Evolutionary conservation across 2,113 vertebrate species (phyloP), one percentile per base, ranked within the genome.

Genomic region (Ranitomeya variabilis): DNA sequence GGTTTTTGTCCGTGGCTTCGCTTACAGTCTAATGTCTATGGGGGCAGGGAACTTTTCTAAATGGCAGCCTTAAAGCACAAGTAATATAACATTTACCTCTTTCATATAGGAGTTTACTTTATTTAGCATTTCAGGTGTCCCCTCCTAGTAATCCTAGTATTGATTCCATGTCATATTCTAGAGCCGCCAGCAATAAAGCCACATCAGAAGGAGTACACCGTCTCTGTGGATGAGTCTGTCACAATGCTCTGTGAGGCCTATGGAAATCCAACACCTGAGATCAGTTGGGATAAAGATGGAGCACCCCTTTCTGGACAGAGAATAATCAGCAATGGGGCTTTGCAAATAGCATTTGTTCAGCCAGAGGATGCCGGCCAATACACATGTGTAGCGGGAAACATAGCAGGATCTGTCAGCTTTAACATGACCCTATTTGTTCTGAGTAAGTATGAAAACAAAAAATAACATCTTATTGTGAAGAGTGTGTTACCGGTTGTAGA

Each of bases 211-310:
- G 93, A 93, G 16, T 95, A 97, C 0, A 37, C 94, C 3, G 93
- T 92, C 64, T 88, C 93, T 0, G 89, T 97, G 91, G 97, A 99
- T 91, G 95, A 96, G 16, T 95, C 98, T n/a, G 90, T 96, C 87
- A 96, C 91, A 0, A 94, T 99, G 23, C 92, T 93, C 0, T 99
- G 98, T 84, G 94, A 97, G 31, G 91, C 95, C 0, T 93, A 96
- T 0, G 97, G 98, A 81, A 93, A 94, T 66, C 98, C 98, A 0
- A 80, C 84, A 0, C 98, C 98, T 2, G 93, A 94, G 0, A 93
- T 99, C 85, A 93, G 84, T 0, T 99, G 98, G 98, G 94, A 96
- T 4, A 97, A 97, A 92, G 96, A 97, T 2, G 97, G 97, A 3
- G 94, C 93, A 31, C 91, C 86, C 0, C 80, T 99, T 73, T 1